Base-by-base conservation (phyloP, 2,113 vertebrate species). In the Pteropus alecto region DNA sequence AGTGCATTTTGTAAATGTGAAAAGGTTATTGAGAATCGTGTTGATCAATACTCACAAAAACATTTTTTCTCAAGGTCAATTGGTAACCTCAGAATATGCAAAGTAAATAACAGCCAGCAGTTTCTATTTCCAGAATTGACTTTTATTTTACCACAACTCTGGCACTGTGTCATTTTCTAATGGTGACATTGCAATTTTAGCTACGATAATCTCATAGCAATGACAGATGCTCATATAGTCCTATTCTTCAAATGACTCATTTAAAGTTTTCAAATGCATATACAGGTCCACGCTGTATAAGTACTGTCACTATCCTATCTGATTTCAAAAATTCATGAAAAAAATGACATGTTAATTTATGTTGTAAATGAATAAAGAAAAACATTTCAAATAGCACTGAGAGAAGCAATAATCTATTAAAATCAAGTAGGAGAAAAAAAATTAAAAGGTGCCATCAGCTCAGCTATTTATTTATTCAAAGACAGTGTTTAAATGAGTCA, bases 331-430 rank as follows among this genome's bases (percentile, higher is more conserved):
- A 67, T 35, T 89, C 38, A 93, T 30, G 58, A 95, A 96, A 96
- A 95, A 98, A 98, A 98, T 93, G 96, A 97, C 96, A 93, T 98
- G 89, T 96, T 98, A 98, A 98, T 98, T 98, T 97, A 96, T 90
- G 94, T 95, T 97, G 60, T 97, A 91, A 85, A 98, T 94, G 97
- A 90, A 94, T 95, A 92, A 97, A 98, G 74, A 92, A 98, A 98
- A 98, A 97, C 91, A 90, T 97, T 97, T 96, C 73, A 91, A 95
- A 96, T 51, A 89, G 7, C 95, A 95, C 63, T 89, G 82, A 97
- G 74, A 96, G 95, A 96, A 89, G 78, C 95, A 97, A 98, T 97
- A 98, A 98, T 98, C 97, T 98, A 97, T 98, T 98, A 98, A 98
- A 96, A 97, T 97, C 95, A 97, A 98, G 88, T 89, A 90, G 89